Evolutionary conservation across 2,888 invertebrate genomes (phyloP), one percentile per base, ranked within the genome.

Genomic region (Pristionchus exspectatus): DNA sequence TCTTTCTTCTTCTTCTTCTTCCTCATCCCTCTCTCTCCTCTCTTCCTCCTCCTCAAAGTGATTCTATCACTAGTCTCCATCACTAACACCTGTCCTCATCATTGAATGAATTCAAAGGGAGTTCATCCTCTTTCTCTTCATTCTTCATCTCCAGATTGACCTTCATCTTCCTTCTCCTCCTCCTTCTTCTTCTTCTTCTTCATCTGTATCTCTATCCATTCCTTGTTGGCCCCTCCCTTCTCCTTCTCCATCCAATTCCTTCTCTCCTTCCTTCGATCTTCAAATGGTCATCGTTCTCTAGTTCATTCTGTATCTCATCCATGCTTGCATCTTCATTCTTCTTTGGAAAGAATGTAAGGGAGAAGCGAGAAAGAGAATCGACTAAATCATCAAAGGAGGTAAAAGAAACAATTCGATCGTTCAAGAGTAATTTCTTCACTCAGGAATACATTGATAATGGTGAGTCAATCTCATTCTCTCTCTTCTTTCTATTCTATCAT

Each of bases 281-380:
- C 24, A 21, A 84, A 27, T 44, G 38, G 27, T 84, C 54, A 5
- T 56, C 27, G 56, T 84, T 69, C 30, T 2, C 44, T 50, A 50
- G 69, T 69, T 3, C 69, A 14, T 69, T 69, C 69, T n/a, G 14
- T 27, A 50, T 50, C 44, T 27, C 24, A 14, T 16, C 24, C 18
- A 87, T 87, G 87, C 66, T 87, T 33, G 87, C 87, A n/a, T 87
- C 87, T 18, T 87, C 87, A 14, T 87, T 87, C 66, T 66, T 87
- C 87, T 87, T 87, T 27, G 87, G 87, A 21, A 87, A 66, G 66
- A 87, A 87, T 44, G 66, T 87, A n/a, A 24, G 87, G 10, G 87
- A 87, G 66, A 87, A 66, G 87, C 33, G 66, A 12, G 87, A 87
- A n/a, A 66, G 30, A 33, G 87, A 87, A 50, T 21, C 16, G 38